phyloP scores from a whole-genome alignment of 2,797 vertebrate genomes.

The Babyrousa celebensis region DNA sequence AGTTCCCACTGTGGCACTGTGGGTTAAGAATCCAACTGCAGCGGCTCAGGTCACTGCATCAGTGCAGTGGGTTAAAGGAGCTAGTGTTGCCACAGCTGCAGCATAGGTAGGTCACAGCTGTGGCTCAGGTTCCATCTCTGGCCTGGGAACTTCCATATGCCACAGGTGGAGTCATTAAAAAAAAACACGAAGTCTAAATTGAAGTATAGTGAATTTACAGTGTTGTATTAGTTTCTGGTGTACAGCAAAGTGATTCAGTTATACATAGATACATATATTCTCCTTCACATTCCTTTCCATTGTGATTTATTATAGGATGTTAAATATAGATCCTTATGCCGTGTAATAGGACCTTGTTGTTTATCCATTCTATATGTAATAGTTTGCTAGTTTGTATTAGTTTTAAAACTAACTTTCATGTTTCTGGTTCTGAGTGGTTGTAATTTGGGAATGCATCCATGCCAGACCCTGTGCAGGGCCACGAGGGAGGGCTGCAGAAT shows the following conservation, averaged over 20 bases:
- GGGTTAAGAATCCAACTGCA: too few relatives aligned
- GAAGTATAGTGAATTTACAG: background rate
- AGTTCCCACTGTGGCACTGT: too few relatives aligned
- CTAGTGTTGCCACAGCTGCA: too few relatives aligned
- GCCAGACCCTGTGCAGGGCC: background rate
- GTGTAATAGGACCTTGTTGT: background rate
- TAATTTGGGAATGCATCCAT: background rate
- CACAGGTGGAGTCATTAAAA: too few relatives aligned
- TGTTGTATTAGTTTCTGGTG: background rate
- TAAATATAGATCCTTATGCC: background rate
- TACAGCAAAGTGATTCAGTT: background rate
- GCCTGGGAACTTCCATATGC: too few relatives aligned
- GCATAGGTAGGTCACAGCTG: too few relatives aligned
- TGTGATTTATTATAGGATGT: background rate
- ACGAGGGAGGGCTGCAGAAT: background rate
- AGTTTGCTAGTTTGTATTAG: background rate
- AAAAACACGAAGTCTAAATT: too few relatives aligned
- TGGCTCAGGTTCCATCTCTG: too few relatives aligned
- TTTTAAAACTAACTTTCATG: background rate
- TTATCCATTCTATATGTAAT: background rate
- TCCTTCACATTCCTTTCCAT: background rate
- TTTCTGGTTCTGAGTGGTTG: constrained; percentile 6
- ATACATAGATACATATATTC: background rate
- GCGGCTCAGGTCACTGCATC: too few relatives aligned
- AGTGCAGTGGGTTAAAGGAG: too few relatives aligned